A percentile compares a stretch with the other conserved stretches of the same genome.
phyloP scores from a whole-genome alignment of 2,888 invertebrate species.

The Meta bourneti region DNA sequence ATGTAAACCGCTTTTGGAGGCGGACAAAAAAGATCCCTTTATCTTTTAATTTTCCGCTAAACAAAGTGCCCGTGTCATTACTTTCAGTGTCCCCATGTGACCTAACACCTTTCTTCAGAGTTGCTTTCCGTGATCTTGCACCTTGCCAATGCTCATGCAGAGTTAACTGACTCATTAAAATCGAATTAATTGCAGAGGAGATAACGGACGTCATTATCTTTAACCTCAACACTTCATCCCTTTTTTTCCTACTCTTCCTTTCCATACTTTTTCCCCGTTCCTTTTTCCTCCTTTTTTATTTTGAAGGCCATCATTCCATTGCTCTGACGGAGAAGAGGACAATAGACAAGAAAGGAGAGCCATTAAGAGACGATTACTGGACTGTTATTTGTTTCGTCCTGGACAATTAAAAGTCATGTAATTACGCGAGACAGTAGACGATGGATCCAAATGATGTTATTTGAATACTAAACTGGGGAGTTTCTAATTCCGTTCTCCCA shows the following conservation, averaged over 20 bases:
- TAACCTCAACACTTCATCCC: slow-evolving; percentile 18
- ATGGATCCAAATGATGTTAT: neutral
- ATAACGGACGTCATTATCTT: slow-evolving; percentile 17
- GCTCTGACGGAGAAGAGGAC: neutral
- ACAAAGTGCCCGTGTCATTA: too few species aligned
- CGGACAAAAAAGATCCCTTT: too few species aligned
- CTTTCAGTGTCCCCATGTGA: too few species aligned
- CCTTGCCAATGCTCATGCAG: neutral
- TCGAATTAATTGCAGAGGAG: slow-evolving; percentile 4
- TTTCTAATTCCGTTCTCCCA: too few species aligned
- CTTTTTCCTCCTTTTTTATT: neutral
- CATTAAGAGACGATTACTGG: neutral
- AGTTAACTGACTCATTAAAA: slow-evolving; percentile 17
- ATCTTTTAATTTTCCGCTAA: too few species aligned
- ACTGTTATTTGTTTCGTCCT: neutral
- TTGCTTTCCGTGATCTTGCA: neutral
- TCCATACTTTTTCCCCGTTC: neutral
- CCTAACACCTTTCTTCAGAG: too few species aligned
- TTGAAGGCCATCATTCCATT: neutral
- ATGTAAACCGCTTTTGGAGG: too few species aligned
- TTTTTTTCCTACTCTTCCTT: neutral
- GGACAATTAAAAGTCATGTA: neutral
- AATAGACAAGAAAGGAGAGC: neutral
- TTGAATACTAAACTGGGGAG: neutral
- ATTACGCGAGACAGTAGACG: neutral